Evolutionary conservation across 2,113 vertebrate species (phyloP), one percentile per base, ranked within the genome.

Genomic region (Chaetodon trifascialis): DNA sequence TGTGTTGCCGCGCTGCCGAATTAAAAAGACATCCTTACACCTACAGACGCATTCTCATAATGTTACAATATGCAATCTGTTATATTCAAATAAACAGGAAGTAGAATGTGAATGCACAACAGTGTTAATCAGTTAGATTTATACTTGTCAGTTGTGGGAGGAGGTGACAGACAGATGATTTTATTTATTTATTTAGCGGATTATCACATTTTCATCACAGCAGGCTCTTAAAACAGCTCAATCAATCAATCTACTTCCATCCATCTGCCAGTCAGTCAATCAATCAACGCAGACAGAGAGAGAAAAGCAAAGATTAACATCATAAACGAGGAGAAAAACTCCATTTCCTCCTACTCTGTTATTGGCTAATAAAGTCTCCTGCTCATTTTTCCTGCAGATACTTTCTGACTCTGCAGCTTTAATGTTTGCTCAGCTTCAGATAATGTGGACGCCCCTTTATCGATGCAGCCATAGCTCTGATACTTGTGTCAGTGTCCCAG

Each of bases 21-120:
- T 94, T 93, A 93, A 93, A 93, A 91, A 93, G 81, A 86, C 88
- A 86, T 94, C 88, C 94, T 95, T 91, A 93, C 95, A 94, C 94
- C 91, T 89, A 86, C 87, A 94, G 86, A 94, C 86, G 75, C 90
- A 83, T 92, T 90, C 89, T 91, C 83, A 76, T 92, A 87, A 90
- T 73, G 85, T 64, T 84, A 89, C 92, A 93, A 92, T 92, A 88
- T 88, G 90, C 92, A 94, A 93, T 93, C 89, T 95, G 95, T 94
- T 93, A 83, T 58, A 91, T 88, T 88, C 84, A 94, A 94, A 93
- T 90, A 92, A 94, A 91, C 83, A 76, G 88, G 80, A 92, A 91
- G 91, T 85, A 58, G 85, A 88, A 89, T 70, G 79, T 71, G 88
- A 86, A 82, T 21, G 85, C 83, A 91, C 86, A 91, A 90, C 89